Evolutionary conservation across 1,140 invertebrate species (phyloP).

Genomic region (Hyphantria cunea): DNA sequence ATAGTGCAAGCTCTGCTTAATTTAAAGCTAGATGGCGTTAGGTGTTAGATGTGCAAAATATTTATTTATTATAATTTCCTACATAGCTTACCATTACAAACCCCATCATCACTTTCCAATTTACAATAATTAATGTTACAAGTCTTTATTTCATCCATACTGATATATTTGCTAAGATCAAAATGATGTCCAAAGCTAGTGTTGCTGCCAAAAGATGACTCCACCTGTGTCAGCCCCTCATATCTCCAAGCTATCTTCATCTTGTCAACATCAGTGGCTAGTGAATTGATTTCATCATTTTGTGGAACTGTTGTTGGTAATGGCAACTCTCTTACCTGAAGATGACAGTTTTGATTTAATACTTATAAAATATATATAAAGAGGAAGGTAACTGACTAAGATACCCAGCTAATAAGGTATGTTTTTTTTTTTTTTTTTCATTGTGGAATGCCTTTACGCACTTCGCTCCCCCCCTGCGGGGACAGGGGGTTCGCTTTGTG

Average conservation of each 20-base stretch:
- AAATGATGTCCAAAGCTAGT: constrained; percentile 88
- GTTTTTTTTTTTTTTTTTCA: too few species aligned
- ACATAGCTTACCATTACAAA: constrained; percentile 41
- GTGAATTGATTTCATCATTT: constrained; percentile 46
- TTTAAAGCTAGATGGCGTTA: too few species aligned
- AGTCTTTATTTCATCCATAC: constrained; percentile 81
- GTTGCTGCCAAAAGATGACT: constrained; percentile 80
- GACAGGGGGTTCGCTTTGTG: too few species aligned
- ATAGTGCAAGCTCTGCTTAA: too few species aligned
- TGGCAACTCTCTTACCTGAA: constrained; percentile 15
- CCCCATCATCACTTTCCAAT: constrained; percentile 34
- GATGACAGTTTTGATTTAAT: neutral
- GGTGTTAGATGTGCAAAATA: too few species aligned
- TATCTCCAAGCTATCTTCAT: constrained; percentile 95
- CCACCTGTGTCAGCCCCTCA: constrained; percentile 86
- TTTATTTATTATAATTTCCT: too few species aligned
- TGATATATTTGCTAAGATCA: constrained; percentile 89
- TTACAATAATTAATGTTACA: constrained; percentile 78
- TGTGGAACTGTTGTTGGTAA: constrained; percentile 24
- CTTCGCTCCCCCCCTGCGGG: too few species aligned
- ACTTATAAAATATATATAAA: too few species aligned
- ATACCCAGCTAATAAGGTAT: too few species aligned
- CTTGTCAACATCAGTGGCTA: constrained; percentile 67
- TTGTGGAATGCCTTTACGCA: too few species aligned
- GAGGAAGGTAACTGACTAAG: too few species aligned